Conservation (phyloP, 2,797 vertebrate genomes). For the Diglossa cyanea region DNA sequence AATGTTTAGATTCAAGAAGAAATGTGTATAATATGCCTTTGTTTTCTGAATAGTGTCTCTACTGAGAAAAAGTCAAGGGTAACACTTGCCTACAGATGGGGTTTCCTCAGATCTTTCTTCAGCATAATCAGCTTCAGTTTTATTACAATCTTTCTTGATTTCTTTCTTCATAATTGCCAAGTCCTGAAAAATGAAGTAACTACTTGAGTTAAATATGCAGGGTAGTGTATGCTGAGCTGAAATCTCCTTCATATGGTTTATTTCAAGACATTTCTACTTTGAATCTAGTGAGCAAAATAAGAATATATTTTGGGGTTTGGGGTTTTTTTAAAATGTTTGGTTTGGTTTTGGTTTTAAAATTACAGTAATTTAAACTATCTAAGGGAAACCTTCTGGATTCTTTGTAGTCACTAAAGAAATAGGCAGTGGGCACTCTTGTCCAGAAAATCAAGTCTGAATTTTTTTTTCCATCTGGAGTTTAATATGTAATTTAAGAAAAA, state of each 20-base stretch:
- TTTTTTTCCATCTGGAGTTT: neutral
- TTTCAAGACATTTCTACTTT: neutral
- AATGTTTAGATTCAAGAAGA: neutral
- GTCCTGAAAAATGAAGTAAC: slow-evolving; percentile 27
- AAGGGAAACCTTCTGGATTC: neutral
- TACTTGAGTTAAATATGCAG: neutral
- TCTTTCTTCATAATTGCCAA: neutral
- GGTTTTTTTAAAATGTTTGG: fast-evolving
- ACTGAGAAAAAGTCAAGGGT: neutral
- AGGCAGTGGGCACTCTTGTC: neutral
- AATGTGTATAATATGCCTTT: neutral
- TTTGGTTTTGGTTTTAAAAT: neutral
- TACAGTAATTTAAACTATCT: neutral
- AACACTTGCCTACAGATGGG: neutral
- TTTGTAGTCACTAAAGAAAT: neutral
- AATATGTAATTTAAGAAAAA: neutral
- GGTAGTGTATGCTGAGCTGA: neutral
- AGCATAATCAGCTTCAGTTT: neutral
- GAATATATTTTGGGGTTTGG: neutral
- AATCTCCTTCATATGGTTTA: neutral
- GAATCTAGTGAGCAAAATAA: neutral
- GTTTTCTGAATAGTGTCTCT: neutral
- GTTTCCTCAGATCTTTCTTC: neutral
- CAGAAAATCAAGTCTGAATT: neutral
- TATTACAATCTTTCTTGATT: slow-evolving; percentile 20